These are phyloP conservation scores for Anniella stebbinsi DNA, from an alignment of 2,797 vertebrate genomes.

Conservation along the genomic window DNA sequence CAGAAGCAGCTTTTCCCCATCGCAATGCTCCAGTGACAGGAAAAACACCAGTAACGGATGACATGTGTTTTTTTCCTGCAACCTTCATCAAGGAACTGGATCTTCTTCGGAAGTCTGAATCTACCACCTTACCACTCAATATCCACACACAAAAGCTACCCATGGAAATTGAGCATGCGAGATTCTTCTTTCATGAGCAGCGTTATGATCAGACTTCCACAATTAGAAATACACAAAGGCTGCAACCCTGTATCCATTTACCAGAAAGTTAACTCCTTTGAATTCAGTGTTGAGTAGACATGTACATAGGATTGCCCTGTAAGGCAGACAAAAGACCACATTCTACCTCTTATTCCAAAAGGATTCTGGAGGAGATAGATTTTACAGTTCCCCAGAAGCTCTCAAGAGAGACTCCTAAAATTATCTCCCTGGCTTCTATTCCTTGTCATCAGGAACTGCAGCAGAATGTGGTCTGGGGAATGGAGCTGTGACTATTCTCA, in stretches of 20 bases:
- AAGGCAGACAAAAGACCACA: no score
- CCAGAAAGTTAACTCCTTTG: no score
- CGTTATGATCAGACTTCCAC: background rate
- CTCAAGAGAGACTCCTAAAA: background rate
- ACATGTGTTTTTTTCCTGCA: background rate
- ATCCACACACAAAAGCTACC: background rate
- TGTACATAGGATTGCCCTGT: no score
- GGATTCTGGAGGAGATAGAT: background rate
- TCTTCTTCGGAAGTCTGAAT: background rate
- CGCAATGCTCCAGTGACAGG: background rate
- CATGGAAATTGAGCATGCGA: background rate
- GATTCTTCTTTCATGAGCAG: background rate
- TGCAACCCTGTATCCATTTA: background rate
- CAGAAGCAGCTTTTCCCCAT: background rate
- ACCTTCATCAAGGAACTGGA: background rate
- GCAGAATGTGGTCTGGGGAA: background rate
- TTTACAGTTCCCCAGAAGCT: background rate
- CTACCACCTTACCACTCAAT: background rate
- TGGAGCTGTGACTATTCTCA: background rate
- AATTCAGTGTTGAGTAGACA: no score
- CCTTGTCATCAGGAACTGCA: background rate
- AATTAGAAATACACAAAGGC: background rate
- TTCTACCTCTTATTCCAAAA: background rate
- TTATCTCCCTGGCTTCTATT: background rate
- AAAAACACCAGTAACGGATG: no score